These are phyloP conservation scores for Alauda arvensis DNA, from an alignment of 2,797 vertebrate genomes.

Conservation along the genomic window DNA sequence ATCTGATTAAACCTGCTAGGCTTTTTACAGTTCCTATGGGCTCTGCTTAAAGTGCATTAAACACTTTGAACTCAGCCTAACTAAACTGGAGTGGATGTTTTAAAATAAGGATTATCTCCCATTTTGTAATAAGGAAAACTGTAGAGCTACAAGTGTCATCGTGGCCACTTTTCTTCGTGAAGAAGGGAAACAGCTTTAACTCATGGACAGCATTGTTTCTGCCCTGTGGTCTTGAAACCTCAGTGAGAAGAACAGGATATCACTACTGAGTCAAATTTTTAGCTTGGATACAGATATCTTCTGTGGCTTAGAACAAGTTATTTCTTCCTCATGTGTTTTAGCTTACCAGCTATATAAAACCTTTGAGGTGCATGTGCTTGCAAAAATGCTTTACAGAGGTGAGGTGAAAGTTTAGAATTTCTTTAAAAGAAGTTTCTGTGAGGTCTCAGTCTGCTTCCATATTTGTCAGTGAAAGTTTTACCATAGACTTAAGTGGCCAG, in stretches of 20 bases:
- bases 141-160: neutral
- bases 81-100: neutral
- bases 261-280: neutral
- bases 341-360: neutral
- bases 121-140: neutral
- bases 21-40: neutral
- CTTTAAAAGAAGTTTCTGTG: neutral
- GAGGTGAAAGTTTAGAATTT: neutral
- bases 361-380: neutral
- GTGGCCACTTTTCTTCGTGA: neutral
- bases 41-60: neutral
- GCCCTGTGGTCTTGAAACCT: neutral
- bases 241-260: neutral
- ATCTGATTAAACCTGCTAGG: neutral
- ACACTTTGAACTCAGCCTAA: neutral
- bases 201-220: neutral
- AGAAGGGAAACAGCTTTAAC: neutral
- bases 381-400: neutral
- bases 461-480: neutral
- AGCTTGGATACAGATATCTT: neutral
- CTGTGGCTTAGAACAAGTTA: neutral
- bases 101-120: neutral
- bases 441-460: neutral
- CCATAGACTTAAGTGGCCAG: neutral
- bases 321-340: conserved; percentile 10